Percentiles rank a stretch among this genome's conserved stretches.
These are phyloP conservation scores for Lycaena phlaeas DNA, from an alignment of 2,888 invertebrate species.

Conservation along the genomic window DNA sequence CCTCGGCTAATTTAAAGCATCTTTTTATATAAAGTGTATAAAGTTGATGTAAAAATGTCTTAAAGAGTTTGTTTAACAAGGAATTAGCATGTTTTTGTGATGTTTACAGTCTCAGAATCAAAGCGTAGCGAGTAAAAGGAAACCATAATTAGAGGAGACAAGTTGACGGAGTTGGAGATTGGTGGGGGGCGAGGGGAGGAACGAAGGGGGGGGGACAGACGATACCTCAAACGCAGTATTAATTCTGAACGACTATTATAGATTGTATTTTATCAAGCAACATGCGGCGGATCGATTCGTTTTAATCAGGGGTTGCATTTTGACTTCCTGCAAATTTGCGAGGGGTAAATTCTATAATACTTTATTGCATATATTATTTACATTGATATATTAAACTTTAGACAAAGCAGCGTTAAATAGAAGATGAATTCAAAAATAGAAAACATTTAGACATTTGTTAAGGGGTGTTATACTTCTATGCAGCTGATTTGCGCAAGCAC, in stretches of 20 bases:
- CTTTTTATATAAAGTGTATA: neutral
- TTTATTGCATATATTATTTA: constrained; percentile 5
- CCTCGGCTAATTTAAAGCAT: neutral
- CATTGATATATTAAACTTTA: too few species aligned
- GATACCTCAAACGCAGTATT: constrained; percentile 6
- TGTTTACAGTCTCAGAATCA: constrained; percentile 40
- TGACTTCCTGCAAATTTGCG: constrained; percentile 3
- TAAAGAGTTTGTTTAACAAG: constrained; percentile 8
- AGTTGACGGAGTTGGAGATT: constrained; percentile 23
- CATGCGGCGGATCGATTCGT: constrained; percentile 1
- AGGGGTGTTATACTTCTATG: too few species aligned
- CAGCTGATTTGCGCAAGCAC: too few species aligned
- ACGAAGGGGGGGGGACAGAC: constrained; percentile 3
- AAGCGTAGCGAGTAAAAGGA: constrained; percentile 42
- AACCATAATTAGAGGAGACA: constrained; percentile 52
- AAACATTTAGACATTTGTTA: too few species aligned
- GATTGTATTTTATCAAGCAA: constrained; percentile 6
- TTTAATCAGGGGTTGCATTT: constrained; percentile 6
- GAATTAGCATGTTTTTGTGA: constrained; percentile 34
- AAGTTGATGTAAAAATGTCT: constrained; percentile 6
- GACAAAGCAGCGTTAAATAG: too few species aligned
- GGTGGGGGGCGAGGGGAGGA: constrained; percentile 20
- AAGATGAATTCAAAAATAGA: too few species aligned
- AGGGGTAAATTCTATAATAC: neutral
- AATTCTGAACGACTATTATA: constrained; percentile 5